These are phyloP conservation scores for Macrochelys suwanniensis DNA, from an alignment of 2,797 vertebrate species.

Conservation along the genomic window DNA sequence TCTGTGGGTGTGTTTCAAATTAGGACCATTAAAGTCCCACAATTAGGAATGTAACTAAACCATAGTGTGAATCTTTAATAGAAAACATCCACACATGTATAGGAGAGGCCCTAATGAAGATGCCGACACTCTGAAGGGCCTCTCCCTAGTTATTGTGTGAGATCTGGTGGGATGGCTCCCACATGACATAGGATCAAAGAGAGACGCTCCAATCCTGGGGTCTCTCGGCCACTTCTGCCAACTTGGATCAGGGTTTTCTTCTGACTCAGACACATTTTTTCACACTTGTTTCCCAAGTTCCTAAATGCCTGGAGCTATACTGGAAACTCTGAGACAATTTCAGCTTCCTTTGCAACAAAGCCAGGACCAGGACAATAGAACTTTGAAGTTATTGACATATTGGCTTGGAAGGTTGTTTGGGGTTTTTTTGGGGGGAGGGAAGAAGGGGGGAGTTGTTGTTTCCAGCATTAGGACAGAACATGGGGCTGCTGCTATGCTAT, in stretches of 20 bases:
- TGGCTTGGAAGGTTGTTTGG: slow-evolving; percentile 50
- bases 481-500: slow-evolving; percentile 59
- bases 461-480: slow-evolving; percentile 63
- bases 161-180: slow-evolving; percentile 64
- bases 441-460: slow-evolving; percentile 59
- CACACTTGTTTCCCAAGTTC: slow-evolving; percentile 70
- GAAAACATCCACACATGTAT: slow-evolving; percentile 68
- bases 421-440: not conserved
- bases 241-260: slow-evolving; percentile 69
- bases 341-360: slow-evolving; percentile 70
- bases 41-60: slow-evolving; percentile 76
- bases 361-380: slow-evolving; percentile 70
- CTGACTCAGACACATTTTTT: slow-evolving; percentile 55
- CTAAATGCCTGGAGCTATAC: slow-evolving; percentile 55
- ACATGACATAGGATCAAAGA: slow-evolving; percentile 73
- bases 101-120: slow-evolving; percentile 58
- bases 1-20: slow-evolving; percentile 73
- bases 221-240: slow-evolving; percentile 69
- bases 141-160: slow-evolving; percentile 10
- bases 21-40: slow-evolving; percentile 71
- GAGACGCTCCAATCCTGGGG: slow-evolving; percentile 34
- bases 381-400: slow-evolving; percentile 75
- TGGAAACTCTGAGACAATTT: slow-evolving; percentile 73
- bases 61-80: slow-evolving; percentile 80
- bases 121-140: slow-evolving; percentile 54